These are phyloP conservation scores for Amniataba percoides DNA, from an alignment of 2,797 vertebrate species.

Conservation along the genomic window DNA sequence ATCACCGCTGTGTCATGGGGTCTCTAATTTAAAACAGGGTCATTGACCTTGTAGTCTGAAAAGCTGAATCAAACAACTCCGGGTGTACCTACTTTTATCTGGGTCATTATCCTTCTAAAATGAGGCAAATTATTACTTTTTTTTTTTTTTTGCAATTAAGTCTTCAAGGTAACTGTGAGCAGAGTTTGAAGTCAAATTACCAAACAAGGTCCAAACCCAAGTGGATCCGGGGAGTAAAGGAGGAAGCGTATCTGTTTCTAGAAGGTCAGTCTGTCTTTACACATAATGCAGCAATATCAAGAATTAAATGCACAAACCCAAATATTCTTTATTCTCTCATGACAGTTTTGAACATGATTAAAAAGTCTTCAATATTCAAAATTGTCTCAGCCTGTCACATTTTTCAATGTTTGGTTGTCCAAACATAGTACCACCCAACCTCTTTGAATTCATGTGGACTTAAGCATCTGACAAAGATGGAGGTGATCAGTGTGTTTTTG, in stretches of 20 bases:
- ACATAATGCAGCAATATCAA: too few species aligned
- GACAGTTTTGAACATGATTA: not conserved
- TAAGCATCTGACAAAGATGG: too few species aligned
- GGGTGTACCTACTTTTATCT: constrained; percentile 1
- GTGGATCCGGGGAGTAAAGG: not conserved
- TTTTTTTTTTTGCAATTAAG: constrained; percentile 20
- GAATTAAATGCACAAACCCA: not conserved
- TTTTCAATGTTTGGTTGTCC: not conserved
- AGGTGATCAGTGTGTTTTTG: too few species aligned
- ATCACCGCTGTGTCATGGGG: constrained; percentile 21
- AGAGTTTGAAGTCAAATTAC: constrained; percentile 2
- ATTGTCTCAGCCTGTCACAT: not conserved
- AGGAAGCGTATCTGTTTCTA: not conserved
- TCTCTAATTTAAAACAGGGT: constrained; percentile 31
- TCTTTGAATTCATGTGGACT: too few species aligned
- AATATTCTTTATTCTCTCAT: not conserved
- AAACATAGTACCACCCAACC: too few species aligned
- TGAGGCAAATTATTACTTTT: constrained; percentile 12
- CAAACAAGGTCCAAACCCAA: not conserved
- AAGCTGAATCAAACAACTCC: constrained; percentile 38
- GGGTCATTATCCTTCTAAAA: constrained; percentile 29
- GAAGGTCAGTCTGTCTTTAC: not conserved
- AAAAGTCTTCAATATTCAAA: not conserved
- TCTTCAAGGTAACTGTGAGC: constrained; percentile 20
- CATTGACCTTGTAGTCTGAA: constrained; percentile 35